A percentile compares a stretch with the other conserved stretches of the same genome.
Conservation (phyloP, 2,797 vertebrate species). For the Tachyglossus aculeatus region DNA sequence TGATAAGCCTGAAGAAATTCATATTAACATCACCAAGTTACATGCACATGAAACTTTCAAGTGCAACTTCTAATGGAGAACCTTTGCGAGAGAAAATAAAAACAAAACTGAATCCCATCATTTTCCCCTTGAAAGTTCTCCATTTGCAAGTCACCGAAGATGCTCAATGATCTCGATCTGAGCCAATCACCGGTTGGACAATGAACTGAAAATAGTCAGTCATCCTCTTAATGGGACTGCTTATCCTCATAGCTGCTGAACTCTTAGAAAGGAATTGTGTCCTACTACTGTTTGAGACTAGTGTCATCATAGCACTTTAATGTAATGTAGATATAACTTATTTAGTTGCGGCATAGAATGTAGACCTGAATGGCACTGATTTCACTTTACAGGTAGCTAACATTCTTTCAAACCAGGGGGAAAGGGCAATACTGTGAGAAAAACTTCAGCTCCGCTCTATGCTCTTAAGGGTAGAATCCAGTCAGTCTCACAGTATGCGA, state of each 20-base stretch:
- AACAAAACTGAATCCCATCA: constrained; percentile 54
- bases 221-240: constrained; percentile 60
- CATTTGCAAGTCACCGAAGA: constrained; percentile 59
- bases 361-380: constrained; percentile 77
- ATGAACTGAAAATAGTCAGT: constrained; percentile 60
- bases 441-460: constrained; percentile 54
- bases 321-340: constrained; percentile 76
- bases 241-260: constrained; percentile 74
- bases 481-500: constrained; percentile 8
- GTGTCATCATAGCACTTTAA: constrained; percentile 82
- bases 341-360: constrained; percentile 78
- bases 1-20: constrained; percentile 90
- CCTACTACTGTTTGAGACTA: constrained; percentile 81
- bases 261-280: constrained; percentile 76
- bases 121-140: constrained; percentile 42
- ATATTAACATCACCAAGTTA: constrained; percentile 87
- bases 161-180: constrained; percentile 18
- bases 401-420: constrained; percentile 59
- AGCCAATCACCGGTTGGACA: constrained; percentile 47
- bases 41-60: constrained; percentile 80
- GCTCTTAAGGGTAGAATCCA: constrained; percentile 13
- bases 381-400: constrained; percentile 77
- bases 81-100: constrained; percentile 33
- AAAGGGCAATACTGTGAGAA: constrained; percentile 56
- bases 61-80: constrained; percentile 75